Percentiles rank a stretch among this genome's conserved stretches.
These are phyloP conservation scores for Pelvicachromis taeniatus DNA, from an alignment of 2,113 vertebrate genomes.

Conservation along the genomic window DNA sequence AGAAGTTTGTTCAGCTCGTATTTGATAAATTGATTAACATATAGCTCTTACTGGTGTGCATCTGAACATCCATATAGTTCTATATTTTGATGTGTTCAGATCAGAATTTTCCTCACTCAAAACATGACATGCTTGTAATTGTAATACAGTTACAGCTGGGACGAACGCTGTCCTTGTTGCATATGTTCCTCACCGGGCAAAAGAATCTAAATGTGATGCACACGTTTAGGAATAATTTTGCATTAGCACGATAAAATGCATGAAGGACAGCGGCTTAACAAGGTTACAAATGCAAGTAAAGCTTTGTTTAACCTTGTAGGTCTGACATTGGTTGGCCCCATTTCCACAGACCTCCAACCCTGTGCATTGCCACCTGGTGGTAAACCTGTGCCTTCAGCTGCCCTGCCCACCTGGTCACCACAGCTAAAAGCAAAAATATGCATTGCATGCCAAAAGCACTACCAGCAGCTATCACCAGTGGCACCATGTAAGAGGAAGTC, in stretches of 20 bases:
- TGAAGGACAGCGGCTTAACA: background rate
- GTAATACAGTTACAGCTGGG: background rate
- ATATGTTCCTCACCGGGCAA: background rate
- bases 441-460: background rate
- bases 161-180: background rate
- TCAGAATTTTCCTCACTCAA: background rate
- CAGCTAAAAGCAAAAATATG: conserved; percentile 8
- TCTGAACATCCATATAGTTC: background rate
- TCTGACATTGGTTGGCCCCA: background rate
- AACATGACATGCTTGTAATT: background rate
- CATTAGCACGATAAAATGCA: background rate
- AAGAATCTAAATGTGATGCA: background rate
- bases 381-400: conserved; percentile 56
- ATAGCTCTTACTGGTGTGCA: background rate
- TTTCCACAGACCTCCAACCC: conserved; percentile 28
- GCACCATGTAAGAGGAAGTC: conserved; percentile 29
- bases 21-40: background rate
- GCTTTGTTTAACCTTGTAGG: background rate
- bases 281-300: background rate
- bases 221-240: background rate
- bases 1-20: background rate
- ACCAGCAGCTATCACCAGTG: conserved; percentile 19
- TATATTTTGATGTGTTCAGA: background rate
- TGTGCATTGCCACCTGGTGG: conserved; percentile 32
- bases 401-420: conserved; percentile 57